A percentile compares a stretch with the other conserved stretches of the same genome.
Conservation (phyloP, 2,797 vertebrate species). For the Notamacropus eugenii region DNA sequence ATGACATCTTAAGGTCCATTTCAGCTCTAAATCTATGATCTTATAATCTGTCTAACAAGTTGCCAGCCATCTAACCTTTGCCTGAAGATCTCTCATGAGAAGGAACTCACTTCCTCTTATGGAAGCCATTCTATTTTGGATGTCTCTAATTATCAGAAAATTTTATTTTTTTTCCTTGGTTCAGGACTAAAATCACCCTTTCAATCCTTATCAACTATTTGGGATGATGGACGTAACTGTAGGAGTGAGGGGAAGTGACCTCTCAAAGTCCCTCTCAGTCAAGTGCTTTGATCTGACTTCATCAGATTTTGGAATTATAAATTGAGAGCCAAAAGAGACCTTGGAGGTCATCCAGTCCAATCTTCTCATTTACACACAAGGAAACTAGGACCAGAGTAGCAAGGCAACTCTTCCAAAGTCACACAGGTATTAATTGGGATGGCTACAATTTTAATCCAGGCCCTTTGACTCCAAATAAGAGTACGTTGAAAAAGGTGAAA, state of each 20-base stretch:
- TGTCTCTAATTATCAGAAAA: neutral
- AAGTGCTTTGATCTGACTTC: neutral
- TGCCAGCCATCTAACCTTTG: neutral
- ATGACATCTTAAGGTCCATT: neutral
- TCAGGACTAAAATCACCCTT: neutral
- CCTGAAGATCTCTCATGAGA: neutral
- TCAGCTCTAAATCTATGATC: neutral
- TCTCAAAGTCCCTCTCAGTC: neutral
- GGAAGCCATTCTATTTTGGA: neutral
- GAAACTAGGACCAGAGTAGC: neutral
- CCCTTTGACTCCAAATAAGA: neutral
- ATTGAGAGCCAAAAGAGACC: neutral
- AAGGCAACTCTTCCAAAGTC: neutral
- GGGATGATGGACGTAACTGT: neutral
- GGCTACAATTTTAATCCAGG: neutral
- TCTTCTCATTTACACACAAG: neutral
- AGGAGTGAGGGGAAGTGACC: neutral
- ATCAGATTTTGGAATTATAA: neutral
- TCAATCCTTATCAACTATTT: rapidly evolving
- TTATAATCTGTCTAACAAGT: neutral
- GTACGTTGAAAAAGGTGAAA: neutral
- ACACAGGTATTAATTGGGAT: neutral
- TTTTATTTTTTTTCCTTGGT: neutral
- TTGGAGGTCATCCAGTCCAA: neutral
- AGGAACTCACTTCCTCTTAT: too few species aligned